Evolutionary conservation across 2,113 vertebrate genomes (phyloP), one percentile per base, ranked within the genome.

Genomic region (Periophthalmus modestus): DNA sequence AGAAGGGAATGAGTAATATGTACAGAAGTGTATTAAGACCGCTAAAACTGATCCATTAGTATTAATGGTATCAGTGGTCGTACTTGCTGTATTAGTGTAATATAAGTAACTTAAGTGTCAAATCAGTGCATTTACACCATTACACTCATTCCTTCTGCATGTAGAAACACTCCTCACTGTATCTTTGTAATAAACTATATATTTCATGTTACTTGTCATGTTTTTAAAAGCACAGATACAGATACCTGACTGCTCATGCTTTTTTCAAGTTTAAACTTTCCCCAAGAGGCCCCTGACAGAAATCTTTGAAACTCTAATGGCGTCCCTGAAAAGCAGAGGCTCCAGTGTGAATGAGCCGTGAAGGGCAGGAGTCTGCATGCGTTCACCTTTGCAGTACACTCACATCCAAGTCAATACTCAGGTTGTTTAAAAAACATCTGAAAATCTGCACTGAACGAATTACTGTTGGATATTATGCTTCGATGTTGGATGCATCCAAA

Each of bases 281-380:
- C 46, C 24, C 19, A 24, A 12, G 74, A 67, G 78, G 48, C 52
- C 43, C 18, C 19, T 39, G 34, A 54, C 52, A 50, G 23, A 28
- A 47, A 14, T 47, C 73, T 76, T 71, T 46, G 68, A 72, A 3
- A 78, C 14, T 47, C 15, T 7, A 1, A 47, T 43, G 47, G 62
- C 33, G n/a, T 58, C 55, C 48, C 9, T n/a, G 19, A 85, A 76
- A 69, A 68, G 36, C 65, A 57, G 13, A 52, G 24, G 55, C 62
- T 74, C 74, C 12, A 73, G 83, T 74, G 63, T 80, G 52, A 82
- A 79, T 74, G 67, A 74, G 68, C 69, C 14, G 13, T 76, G 79
- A 62, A 72, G 62, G 66, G 19, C 54, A 39, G 54, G 21, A 61
- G 14, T 55, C 36, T 58, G 58, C 50, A 23, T 28, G 48, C 15